A percentile compares a stretch with the other conserved stretches of the same genome.
Evolutionary conservation across 1,140 invertebrate genomes (phyloP).

Genomic region (Halesus radiatus): DNA sequence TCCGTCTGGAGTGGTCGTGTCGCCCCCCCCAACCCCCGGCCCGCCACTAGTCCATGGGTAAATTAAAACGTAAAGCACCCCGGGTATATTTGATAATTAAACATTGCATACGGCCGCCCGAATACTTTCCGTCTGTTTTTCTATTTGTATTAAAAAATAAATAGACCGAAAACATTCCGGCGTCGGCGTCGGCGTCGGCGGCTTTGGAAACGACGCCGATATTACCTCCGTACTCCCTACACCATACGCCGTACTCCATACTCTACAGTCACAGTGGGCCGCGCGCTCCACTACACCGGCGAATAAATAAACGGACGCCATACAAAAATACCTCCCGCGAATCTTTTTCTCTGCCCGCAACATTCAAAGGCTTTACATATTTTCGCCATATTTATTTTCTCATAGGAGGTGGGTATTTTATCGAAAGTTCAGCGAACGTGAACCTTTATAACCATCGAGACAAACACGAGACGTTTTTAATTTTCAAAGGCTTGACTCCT

Average conservation of each 20-base stretch:
- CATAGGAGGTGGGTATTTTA: slow-evolving; percentile 18
- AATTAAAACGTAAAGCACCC: slow-evolving; percentile 52
- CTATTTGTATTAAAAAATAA: slow-evolving; percentile 52
- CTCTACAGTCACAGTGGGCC: not conserved
- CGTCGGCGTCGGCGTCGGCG: slow-evolving; percentile 33
- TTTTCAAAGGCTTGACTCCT: slow-evolving; percentile 1
- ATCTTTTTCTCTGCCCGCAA: slow-evolving; percentile 36
- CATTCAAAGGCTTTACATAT: slow-evolving; percentile 41
- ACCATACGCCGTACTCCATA: not conserved
- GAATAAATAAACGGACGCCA: slow-evolving; percentile 21
- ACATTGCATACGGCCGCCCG: slow-evolving; percentile 44
- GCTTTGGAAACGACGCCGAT: slow-evolving; percentile 40
- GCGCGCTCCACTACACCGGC: not conserved
- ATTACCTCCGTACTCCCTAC: slow-evolving; percentile 14
- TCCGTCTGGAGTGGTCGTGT: slow-evolving; percentile 48
- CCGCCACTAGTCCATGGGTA: slow-evolving; percentile 31
- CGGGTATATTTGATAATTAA: slow-evolving; percentile 55
- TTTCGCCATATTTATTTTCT: slow-evolving; percentile 33
- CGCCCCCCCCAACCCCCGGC: too few species aligned
- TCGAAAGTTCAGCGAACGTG: slow-evolving; percentile 11
- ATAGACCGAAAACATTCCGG: slow-evolving; percentile 49
- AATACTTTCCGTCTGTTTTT: slow-evolving; percentile 47
- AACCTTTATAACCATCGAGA: not conserved
- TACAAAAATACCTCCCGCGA: slow-evolving; percentile 6
- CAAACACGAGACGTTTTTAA: not conserved